Evolutionary conservation across 2,888 invertebrate species (phyloP).

Genomic region (Arge pagana): DNA sequence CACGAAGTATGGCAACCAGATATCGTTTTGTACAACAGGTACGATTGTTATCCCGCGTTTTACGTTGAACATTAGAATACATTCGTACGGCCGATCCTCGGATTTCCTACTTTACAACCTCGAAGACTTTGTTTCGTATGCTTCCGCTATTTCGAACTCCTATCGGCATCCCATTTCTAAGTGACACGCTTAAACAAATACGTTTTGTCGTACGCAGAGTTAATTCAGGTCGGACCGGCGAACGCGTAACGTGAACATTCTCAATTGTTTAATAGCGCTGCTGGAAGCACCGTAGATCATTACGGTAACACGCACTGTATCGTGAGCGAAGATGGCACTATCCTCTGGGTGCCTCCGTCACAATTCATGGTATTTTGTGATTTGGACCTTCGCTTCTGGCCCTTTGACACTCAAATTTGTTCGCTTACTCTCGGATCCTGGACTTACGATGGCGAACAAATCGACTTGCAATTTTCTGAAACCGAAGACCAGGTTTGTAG

Average conservation of each 20-base stretch:
- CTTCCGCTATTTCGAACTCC: no score
- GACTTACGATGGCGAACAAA: constrained; percentile 67
- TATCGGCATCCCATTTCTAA: no score
- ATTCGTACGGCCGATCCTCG: no score
- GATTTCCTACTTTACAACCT: no score
- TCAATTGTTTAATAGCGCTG: constrained; percentile 59
- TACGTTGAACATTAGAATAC: no score
- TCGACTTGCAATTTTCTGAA: constrained; percentile 57
- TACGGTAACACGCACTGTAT: constrained; percentile 65
- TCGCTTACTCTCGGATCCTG: constrained; percentile 74
- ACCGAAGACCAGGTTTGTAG: constrained; percentile 30
- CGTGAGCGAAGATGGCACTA: constrained; percentile 60
- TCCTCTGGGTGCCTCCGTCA: constrained; percentile 72
- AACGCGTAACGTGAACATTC: no score
- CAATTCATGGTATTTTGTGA: constrained; percentile 70
- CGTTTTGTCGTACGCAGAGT: no score
- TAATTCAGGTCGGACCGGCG: no score
- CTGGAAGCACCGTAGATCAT: constrained; percentile 64
- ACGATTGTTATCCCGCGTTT: constrained; percentile 25
- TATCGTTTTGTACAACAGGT: constrained; percentile 72
- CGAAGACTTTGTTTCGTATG: background rate
- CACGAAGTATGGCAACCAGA: constrained; percentile 83
- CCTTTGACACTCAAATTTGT: constrained; percentile 73
- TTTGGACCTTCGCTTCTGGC: constrained; percentile 73
- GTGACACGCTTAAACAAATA: no score